A percentile compares a stretch with the other conserved stretches of the same genome.
Evolutionary conservation across 2,888 invertebrate genomes (phyloP).

Genomic region (Hedya salicella): DNA sequence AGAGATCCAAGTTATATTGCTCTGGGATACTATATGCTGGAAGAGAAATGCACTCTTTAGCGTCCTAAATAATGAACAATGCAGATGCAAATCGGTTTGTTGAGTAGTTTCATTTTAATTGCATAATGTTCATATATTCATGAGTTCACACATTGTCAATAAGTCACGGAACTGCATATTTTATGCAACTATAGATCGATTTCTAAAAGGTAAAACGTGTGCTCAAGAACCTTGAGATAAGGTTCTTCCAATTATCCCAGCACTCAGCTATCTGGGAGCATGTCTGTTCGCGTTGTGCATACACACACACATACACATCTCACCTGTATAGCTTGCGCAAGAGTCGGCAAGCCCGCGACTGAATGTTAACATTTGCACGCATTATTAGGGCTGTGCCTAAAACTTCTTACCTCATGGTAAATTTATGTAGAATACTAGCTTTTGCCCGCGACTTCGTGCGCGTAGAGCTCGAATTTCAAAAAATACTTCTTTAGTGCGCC

Average conservation of each 20-base stretch:
- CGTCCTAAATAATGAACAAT: no score
- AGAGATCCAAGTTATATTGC: no score
- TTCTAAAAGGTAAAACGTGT: constrained; percentile 16
- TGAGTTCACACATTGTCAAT: neutral
- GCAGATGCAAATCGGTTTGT: no score
- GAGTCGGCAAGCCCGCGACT: neutral
- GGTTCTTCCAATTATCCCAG: constrained; percentile 28
- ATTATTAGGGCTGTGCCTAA: constrained; percentile 9
- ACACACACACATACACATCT: constrained; percentile 3
- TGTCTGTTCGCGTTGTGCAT: neutral
- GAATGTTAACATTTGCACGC: constrained; percentile 29
- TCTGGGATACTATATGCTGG: no score
- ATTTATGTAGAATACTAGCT: no score
- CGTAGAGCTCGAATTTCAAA: no score
- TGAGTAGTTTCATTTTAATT: no score
- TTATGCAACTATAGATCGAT: neutral
- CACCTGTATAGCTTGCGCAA: constrained; percentile 28
- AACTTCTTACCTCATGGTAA: no score
- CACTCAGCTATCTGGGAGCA: constrained; percentile 1
- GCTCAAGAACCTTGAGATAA: constrained; percentile 23
- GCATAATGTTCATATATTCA: no score
- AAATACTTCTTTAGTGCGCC: no score
- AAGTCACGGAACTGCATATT: neutral
- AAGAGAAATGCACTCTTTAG: no score
- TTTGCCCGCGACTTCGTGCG: no score